Conservation (phyloP, 2,113 vertebrate species). For the Sinocyclocheilus grahami region DNA sequence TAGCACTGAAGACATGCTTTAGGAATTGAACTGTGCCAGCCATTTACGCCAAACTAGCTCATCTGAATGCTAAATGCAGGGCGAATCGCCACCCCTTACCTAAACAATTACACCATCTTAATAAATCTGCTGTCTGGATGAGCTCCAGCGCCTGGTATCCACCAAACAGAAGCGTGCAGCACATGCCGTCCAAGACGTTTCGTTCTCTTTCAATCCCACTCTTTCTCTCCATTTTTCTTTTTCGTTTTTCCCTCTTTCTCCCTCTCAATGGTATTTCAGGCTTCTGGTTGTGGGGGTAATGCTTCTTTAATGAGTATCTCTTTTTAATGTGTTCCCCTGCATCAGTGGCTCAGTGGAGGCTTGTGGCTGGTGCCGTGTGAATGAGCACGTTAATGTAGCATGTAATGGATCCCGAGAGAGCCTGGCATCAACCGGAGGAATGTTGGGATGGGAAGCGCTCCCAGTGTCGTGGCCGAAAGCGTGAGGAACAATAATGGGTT, state of each 20-base stretch:
- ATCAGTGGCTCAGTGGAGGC: constrained; percentile 38
- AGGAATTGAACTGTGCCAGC: constrained; percentile 21
- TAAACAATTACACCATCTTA: constrained; percentile 38
- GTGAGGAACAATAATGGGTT: no score
- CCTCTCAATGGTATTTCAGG: constrained; percentile 39
- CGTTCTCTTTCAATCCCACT: constrained; percentile 24
- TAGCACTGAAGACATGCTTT: not conserved
- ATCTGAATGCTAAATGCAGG: not conserved
- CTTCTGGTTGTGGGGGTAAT: constrained; percentile 61
- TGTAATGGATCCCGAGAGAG: constrained; percentile 60
- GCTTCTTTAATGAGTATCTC: constrained; percentile 66
- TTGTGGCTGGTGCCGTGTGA: constrained; percentile 54
- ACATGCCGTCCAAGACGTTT: constrained; percentile 29
- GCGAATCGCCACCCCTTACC: constrained; percentile 44
- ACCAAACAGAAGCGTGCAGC: constrained; percentile 54
- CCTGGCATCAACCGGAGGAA: constrained; percentile 26
- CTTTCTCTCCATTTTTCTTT: constrained; percentile 14
- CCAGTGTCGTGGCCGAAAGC: not conserved
- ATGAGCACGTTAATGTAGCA: constrained; percentile 62
- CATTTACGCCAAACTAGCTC: constrained; percentile 32
- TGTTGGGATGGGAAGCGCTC: constrained; percentile 21
- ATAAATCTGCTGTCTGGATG: constrained; percentile 47
- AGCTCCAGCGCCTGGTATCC: constrained; percentile 42
- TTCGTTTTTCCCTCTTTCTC: not conserved
- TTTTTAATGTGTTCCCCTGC: constrained; percentile 61